These are phyloP conservation scores for Erebia ligea DNA, from an alignment of 2,888 invertebrate species.

Conservation along the genomic window DNA sequence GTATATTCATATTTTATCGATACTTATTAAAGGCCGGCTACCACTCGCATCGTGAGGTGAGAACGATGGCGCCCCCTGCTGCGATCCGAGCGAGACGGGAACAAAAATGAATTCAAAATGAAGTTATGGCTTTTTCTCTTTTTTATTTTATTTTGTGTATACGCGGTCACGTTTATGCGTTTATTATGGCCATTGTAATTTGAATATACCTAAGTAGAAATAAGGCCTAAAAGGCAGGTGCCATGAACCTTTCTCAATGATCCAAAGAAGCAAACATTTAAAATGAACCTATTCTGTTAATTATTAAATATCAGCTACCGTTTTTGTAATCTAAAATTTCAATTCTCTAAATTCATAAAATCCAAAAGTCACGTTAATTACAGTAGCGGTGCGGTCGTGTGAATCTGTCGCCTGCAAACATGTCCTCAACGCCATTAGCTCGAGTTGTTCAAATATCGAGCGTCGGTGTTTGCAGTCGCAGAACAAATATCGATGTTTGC, in stretches of 20 bases:
- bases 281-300: neutral
- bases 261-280: neutral
- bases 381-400: constrained; percentile 66
- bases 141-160: constrained; percentile 73
- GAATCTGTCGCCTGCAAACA: constrained; percentile 67
- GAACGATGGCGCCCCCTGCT: constrained; percentile 82
- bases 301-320: neutral
- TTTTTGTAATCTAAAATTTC: neutral
- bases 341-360: neutral
- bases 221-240: neutral
- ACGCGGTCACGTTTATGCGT: constrained; percentile 60
- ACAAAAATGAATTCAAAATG: constrained; percentile 79
- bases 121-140: constrained; percentile 79
- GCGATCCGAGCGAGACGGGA: constrained; percentile 76
- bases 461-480: constrained; percentile 74
- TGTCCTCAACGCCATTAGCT: constrained; percentile 74
- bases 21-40: constrained; percentile 82
- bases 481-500: constrained; percentile 81
- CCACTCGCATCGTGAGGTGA: constrained; percentile 82
- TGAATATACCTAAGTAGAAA: constrained; percentile 26
- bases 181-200: constrained; percentile 44
- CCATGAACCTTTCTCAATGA: neutral
- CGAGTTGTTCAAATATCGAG: constrained; percentile 76
- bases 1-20: constrained; percentile 83
- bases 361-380: constrained; percentile 56